Base-by-base conservation (phyloP, 2,888 invertebrate species). In the Eupithecia pulchellata region DNA sequence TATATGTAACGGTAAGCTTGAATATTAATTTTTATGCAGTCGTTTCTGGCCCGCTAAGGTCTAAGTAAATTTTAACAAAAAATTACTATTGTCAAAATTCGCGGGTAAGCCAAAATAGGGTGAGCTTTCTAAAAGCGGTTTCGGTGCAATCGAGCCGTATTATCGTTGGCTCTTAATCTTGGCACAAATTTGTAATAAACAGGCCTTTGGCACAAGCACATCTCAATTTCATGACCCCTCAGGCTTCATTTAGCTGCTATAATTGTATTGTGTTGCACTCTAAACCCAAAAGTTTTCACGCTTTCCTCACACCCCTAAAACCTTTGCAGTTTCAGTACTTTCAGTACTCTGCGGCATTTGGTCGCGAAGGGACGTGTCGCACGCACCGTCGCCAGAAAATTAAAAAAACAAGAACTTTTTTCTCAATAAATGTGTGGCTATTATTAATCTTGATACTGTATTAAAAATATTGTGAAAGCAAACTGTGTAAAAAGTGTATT, bases 301-400 rank as follows among this genome's bases (percentile, higher is more conserved):
- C 72, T 77, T 77, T 64, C 69, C 69, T 67, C 52, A 39, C 34
- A 55, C 55, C 64, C 60, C 25, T 55, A 29, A 63, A 71, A 64
- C 69, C 52, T 52, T 52, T 52, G 52, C 52, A 57, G 71, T 68
- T 74, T 74, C 77, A 89, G 89, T 89, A n/a, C n/a, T n/a, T 75
- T 73, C 77, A 89, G 89, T 89, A 75, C 81, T 79, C 87, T 89
- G 89, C 89, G 89, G 87, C 82, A 88, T 77, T 82, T 69, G 72
- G 78, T 76, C 80, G 82, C 75, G 76, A 64, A 11, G 34, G 61
- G 80, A 79, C 84, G 80, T 75, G 34, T 76, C 25, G 20, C 60
- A 30, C 64, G 32, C 5, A 27, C 17, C 20, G 8, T 34, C 14
- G 34, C 58, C 57, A 58, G 52, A 25, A 76, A 64, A 13, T 65